phyloP scores from a whole-genome alignment of 2,113 vertebrate species.

The Dasyornis broadbenti region DNA sequence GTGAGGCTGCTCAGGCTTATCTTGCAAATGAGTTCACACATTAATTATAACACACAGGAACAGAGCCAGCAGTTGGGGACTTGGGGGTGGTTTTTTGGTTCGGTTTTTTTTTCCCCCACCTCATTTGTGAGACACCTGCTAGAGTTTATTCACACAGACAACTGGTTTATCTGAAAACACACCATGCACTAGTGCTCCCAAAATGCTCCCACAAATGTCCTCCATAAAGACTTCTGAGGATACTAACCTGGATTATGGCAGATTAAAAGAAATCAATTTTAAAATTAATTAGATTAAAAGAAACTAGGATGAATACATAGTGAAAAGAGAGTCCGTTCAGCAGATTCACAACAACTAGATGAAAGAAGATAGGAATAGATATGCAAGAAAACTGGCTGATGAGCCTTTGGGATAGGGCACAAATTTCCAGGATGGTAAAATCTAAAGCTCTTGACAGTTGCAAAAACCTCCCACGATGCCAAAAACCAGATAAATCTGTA shows the following conservation, averaged over 20 bases:
- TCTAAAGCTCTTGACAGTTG: not conserved
- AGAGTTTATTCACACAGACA: not conserved
- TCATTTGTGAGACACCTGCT: not conserved
- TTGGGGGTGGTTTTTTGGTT: not conserved
- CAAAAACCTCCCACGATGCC: not conserved
- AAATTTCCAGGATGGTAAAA: not conserved
- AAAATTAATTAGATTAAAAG: not conserved
- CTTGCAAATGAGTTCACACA: not conserved
- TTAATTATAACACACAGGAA: rapidly evolving
- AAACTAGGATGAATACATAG: not conserved
- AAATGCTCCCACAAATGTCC: not conserved
- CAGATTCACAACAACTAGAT: not conserved
- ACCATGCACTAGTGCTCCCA: not conserved
- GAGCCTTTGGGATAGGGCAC: not conserved
- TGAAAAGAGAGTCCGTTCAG: not conserved
- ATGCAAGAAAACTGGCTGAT: not conserved
- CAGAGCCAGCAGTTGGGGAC: not conserved
- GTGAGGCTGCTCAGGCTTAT: rapidly evolving
- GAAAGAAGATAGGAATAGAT: not conserved
- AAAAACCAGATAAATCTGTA: not conserved
- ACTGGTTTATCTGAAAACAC: not conserved
- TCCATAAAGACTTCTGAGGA: not conserved
- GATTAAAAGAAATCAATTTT: not conserved
- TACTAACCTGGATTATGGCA: not conserved
- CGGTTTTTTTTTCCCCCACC: not conserved